phyloP scores from a whole-genome alignment of 2,113 vertebrate species.

The Pionites leucogaster region DNA sequence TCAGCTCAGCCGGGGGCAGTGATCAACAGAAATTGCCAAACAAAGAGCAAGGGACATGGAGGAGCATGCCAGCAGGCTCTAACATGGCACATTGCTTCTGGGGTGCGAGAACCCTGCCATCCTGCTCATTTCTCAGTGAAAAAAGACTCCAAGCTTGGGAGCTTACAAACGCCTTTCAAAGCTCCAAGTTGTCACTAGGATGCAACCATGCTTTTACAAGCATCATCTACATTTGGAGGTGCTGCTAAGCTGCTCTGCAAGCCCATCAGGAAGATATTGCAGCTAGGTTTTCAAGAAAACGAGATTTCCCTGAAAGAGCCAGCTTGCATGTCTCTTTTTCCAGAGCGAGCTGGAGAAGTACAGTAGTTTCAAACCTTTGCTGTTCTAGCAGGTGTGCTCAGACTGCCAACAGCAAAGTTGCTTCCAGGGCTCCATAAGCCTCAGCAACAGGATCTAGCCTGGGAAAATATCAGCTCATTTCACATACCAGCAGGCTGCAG shows the following conservation, averaged over 20 bases:
- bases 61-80: rapidly evolving
- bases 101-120: not conserved
- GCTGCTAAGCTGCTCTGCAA: not conserved
- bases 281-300: not conserved
- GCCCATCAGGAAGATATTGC: not conserved
- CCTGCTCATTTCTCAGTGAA: not conserved
- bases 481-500: not conserved
- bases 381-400: not conserved
- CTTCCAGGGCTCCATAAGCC: not conserved
- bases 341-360: not conserved
- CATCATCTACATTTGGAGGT: not conserved
- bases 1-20: not conserved
- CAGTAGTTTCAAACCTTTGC: not conserved
- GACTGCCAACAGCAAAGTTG: not conserved
- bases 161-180: not conserved
- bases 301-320: not conserved
- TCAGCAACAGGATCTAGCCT: not conserved
- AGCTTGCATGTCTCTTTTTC: not conserved
- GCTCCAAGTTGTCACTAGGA: not conserved
- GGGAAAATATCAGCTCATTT: not conserved
- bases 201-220: not conserved
- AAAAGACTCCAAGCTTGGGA: not conserved
- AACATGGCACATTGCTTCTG: rapidly evolving
- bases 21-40: not conserved
- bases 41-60: not conserved